Conservation (phyloP, 1,140 invertebrate genomes). For the Diabrotica virgifera region DNA sequence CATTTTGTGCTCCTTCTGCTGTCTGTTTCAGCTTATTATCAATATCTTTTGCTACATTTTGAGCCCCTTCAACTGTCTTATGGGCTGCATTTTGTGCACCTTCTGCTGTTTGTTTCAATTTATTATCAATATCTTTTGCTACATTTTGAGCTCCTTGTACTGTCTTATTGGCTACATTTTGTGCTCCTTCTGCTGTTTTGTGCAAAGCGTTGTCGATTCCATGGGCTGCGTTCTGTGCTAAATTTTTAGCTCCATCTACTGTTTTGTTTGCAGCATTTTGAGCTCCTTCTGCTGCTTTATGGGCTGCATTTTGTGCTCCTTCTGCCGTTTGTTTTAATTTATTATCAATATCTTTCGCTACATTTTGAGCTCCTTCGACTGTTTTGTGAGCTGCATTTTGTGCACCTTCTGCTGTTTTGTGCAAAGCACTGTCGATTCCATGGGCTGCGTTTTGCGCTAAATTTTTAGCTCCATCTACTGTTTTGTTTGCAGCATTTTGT, state of each 20-base stretch:
- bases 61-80: conserved; percentile 17
- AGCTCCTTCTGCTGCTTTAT: conserved; percentile 9
- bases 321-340: conserved; percentile 22
- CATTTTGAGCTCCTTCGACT: conserved; percentile 13
- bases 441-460: neutral
- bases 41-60: conserved; percentile 16
- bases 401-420: conserved; percentile 14
- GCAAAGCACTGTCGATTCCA: conserved; percentile 21
- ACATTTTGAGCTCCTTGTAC: conserved; percentile 11
- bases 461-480: conserved; percentile 4
- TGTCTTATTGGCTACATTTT: conserved; percentile 6
- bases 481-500: neutral
- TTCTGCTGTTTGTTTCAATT: conserved; percentile 21
- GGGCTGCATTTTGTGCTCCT: conserved; percentile 8
- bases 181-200: conserved; percentile 10
- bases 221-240: conserved; percentile 11
- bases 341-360: conserved; percentile 23
- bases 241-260: conserved; percentile 5
- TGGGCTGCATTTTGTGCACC: conserved; percentile 16
- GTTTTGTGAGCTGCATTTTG: neutral
- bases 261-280: conserved; percentile 6
- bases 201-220: no score
- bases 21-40: conserved; percentile 20
- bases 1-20: conserved; percentile 12
- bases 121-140: conserved; percentile 13